A percentile compares a stretch with the other conserved stretches of the same genome.
These are phyloP conservation scores for Volucella inanis DNA, from an alignment of 2,888 invertebrate species.

Conservation along the genomic window DNA sequence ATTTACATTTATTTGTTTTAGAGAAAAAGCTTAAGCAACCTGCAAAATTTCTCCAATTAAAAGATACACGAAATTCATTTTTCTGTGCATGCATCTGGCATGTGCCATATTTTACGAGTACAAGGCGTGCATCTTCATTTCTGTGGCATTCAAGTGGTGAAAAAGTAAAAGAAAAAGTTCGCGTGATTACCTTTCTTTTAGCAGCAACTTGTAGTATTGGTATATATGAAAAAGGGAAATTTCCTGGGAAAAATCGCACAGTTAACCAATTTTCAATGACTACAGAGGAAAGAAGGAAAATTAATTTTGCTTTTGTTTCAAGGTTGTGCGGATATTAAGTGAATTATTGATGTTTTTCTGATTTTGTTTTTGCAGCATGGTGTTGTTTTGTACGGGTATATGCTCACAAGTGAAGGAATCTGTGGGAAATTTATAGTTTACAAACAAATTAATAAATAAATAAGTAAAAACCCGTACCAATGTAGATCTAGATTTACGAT, in stretches of 20 bases:
- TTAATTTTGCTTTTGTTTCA: slow-evolving; percentile 10
- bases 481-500: too few relatives aligned
- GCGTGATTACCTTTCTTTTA: slow-evolving; percentile 42
- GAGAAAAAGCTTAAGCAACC: slow-evolving; percentile 26
- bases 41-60: slow-evolving; percentile 56
- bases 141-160: slow-evolving; percentile 29
- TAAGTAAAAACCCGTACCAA: too few relatives aligned
- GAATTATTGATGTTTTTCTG: slow-evolving; percentile 4
- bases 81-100: slow-evolving; percentile 7
- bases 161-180: slow-evolving; percentile 41
- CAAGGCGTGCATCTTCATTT: slow-evolving; percentile 21
- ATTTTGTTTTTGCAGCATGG: too few relatives aligned
- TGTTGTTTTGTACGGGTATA: too few relatives aligned
- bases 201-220: slow-evolving; percentile 25
- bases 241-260: slow-evolving; percentile 31
- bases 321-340: slow-evolving; percentile 4
- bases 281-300: slow-evolving; percentile 8
- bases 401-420: too few relatives aligned
- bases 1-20: slow-evolving; percentile 4
- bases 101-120: slow-evolving; percentile 16
- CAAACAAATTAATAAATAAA: too few relatives aligned
- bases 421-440: too few relatives aligned
- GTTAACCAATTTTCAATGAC: slow-evolving; percentile 3
- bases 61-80: slow-evolving; percentile 46
- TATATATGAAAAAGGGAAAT: slow-evolving; percentile 48